These are phyloP conservation scores for Xestia rhomboidea DNA, from an alignment of 2,888 invertebrate species.

Conservation along the genomic window DNA sequence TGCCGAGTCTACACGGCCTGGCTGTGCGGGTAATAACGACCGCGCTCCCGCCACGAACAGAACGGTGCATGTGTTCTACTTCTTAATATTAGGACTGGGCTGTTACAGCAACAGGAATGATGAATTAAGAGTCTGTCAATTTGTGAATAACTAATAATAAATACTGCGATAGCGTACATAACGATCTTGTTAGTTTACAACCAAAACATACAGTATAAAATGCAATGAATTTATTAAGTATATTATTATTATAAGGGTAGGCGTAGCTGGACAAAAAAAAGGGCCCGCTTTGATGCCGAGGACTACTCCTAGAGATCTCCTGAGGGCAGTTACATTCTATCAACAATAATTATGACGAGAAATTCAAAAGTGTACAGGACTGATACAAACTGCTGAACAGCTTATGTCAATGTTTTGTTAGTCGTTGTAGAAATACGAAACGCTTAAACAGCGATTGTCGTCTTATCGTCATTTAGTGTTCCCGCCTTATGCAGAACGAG, in stretches of 20 bases:
- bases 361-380: neutral
- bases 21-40: constrained; percentile 26
- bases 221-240: neutral
- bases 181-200: neutral
- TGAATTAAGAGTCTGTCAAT: neutral
- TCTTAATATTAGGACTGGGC: neutral
- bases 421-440: neutral
- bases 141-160: neutral
- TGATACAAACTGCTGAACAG: neutral
- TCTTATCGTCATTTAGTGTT: neutral
- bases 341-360: neutral
- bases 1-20: constrained; percentile 13
- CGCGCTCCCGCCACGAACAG: constrained; percentile 28
- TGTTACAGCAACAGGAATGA: neutral
- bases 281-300: neutral
- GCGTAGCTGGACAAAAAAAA: neutral
- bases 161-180: neutral
- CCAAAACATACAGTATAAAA: neutral
- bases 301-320: neutral
- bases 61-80: constrained; percentile 13
- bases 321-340: neutral
- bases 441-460: neutral
- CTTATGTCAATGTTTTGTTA: neutral
- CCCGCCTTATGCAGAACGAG: neutral
- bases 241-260: neutral